Percentiles rank a stretch among this genome's conserved stretches.
Conservation (phyloP, 2,888 invertebrate genomes). For the Melolontha melolontha region DNA sequence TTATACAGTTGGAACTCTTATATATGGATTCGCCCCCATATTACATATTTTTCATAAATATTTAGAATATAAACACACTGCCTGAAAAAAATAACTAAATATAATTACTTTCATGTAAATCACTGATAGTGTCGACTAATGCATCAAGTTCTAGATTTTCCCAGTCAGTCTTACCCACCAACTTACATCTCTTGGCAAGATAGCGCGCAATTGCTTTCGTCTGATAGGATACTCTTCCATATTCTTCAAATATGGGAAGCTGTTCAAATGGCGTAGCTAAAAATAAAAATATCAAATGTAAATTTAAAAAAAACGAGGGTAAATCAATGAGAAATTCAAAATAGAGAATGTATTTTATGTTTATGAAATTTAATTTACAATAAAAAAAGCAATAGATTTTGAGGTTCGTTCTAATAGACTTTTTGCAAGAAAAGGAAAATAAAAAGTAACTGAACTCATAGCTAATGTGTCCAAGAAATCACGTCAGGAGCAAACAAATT, state of each 20-base stretch:
- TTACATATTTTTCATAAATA: neutral
- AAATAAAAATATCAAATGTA: slow-evolving; percentile 40
- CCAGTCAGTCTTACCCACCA: slow-evolving; percentile 69
- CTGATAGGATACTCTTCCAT: slow-evolving; percentile 72
- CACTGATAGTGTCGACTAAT: slow-evolving; percentile 70
- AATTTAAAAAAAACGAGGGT: no score
- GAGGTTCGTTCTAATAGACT: no score
- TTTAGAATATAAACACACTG: no score
- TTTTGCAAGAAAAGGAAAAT: no score
- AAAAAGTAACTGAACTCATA: no score
- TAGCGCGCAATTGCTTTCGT: slow-evolving; percentile 71
- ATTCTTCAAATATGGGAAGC: slow-evolving; percentile 72
- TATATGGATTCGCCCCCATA: neutral
- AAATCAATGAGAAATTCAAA: no score
- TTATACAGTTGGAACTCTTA: no score
- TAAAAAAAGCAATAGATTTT: no score
- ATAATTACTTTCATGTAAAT: slow-evolving; percentile 69
- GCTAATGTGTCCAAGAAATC: no score
- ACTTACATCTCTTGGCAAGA: slow-evolving; percentile 70
- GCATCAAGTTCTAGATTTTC: slow-evolving; percentile 72
- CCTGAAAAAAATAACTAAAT: neutral
- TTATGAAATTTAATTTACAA: no score
- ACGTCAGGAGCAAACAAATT: no score
- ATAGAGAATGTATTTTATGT: no score
- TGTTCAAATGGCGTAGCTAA: slow-evolving; percentile 73